Percentiles rank a stretch among this genome's conserved stretches.
Conservation (phyloP, 2,113 vertebrate species). For the Phrynosoma platyrhinos region DNA sequence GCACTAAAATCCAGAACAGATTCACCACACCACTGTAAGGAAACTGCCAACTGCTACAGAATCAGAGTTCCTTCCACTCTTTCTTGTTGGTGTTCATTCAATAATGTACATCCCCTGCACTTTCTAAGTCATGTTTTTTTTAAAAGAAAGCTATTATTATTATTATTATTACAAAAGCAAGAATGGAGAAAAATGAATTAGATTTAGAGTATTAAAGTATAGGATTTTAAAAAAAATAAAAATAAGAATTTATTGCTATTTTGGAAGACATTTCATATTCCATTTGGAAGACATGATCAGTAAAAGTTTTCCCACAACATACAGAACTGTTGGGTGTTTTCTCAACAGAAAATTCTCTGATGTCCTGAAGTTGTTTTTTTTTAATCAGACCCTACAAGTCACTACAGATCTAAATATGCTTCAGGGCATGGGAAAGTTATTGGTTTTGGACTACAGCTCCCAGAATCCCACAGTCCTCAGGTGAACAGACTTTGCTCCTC, state of each 20-base stretch:
- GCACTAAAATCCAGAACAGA: too few relatives aligned
- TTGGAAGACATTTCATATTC: conserved; percentile 8
- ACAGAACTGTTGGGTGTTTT: background rate
- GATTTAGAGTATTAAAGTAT: background rate
- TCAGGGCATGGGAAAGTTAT: too few relatives aligned
- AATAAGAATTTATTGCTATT: background rate
- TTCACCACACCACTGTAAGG: background rate
- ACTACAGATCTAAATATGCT: background rate
- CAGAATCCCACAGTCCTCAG: too few relatives aligned
- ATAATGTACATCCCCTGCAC: background rate
- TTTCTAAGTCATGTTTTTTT: background rate
- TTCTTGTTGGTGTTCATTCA: background rate
- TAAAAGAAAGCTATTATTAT: background rate
- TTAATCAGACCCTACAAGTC: background rate
- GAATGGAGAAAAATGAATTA: background rate
- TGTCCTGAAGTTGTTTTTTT: background rate
- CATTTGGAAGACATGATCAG: background rate
- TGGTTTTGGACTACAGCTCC: too few relatives aligned
- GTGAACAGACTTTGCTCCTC: too few relatives aligned
- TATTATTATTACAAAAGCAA: background rate
- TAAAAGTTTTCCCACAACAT: background rate
- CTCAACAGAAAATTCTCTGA: background rate
- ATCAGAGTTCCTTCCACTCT: background rate
- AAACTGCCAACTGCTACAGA: too few relatives aligned
- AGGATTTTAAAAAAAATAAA: background rate